These are phyloP conservation scores for Calameuta filiformis DNA, from an alignment of 2,888 invertebrate species.

Conservation along the genomic window DNA sequence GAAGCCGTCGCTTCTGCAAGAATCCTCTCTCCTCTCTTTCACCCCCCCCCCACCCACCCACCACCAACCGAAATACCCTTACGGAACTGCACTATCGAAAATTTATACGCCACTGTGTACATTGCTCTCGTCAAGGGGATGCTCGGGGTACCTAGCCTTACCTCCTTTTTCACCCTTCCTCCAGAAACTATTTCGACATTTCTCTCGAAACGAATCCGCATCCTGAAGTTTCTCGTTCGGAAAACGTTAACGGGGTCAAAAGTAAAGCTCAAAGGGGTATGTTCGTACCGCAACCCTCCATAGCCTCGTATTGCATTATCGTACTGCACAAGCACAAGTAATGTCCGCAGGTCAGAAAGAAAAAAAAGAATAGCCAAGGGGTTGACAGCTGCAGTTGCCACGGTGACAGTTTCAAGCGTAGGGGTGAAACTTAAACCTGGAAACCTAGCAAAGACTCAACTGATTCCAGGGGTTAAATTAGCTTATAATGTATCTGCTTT, in stretches of 20 bases:
- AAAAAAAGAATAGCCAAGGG: not conserved
- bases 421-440: slow-evolving; percentile 50
- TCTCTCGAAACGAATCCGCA: not conserved
- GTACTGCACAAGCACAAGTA: not conserved
- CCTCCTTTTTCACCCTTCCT: not conserved
- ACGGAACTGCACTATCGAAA: slow-evolving; percentile 4
- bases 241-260: not conserved
- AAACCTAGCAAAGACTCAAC: slow-evolving; percentile 51
- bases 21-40: not conserved
- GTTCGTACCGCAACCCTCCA: not conserved
- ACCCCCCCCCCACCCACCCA: no score
- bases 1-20: not conserved
- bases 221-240: not conserved
- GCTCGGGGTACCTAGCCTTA: not conserved
- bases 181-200: not conserved
- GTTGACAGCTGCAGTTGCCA: slow-evolving; percentile 10
- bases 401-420: slow-evolving; percentile 47
- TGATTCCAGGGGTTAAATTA: slow-evolving; percentile 53
- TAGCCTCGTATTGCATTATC: not conserved
- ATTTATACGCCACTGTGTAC: slow-evolving; percentile 1
- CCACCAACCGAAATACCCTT: not conserved
- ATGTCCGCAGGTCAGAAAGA: not conserved
- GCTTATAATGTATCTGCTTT: slow-evolving; percentile 24
- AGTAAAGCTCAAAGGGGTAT: not conserved
- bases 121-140: not conserved